These are phyloP conservation scores for Ptiloglossa arizonensis DNA, from an alignment of 1,140 invertebrate species.

Conservation along the genomic window DNA sequence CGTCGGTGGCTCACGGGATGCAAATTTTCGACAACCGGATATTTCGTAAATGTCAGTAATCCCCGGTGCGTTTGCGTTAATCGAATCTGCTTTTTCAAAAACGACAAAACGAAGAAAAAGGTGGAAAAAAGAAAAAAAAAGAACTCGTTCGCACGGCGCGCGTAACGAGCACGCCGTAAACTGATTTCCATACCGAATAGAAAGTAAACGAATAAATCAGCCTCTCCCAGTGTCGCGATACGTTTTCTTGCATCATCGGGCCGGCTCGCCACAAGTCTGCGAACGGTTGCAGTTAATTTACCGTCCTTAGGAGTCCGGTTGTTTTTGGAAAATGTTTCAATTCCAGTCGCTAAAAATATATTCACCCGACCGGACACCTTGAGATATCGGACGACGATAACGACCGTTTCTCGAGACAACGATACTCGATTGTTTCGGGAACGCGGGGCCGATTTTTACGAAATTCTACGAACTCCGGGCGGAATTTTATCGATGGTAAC, in stretches of 20 bases:
- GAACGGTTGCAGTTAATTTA: neutral
- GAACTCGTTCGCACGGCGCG: slow-evolving; percentile 6
- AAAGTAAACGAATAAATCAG: slow-evolving; percentile 40
- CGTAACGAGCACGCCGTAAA: slow-evolving; percentile 34
- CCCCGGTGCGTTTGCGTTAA: neutral
- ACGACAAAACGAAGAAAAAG: neutral
- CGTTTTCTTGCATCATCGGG: slow-evolving; percentile 24
- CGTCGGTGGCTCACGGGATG: neutral
- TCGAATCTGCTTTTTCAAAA: neutral
- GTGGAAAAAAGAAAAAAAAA: no score
- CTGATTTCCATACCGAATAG: slow-evolving; percentile 41
- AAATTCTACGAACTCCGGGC: no score
- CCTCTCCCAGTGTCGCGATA: neutral
- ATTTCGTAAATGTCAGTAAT: slow-evolving; percentile 28
- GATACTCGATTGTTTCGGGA: no score
- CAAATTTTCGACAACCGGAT: slow-evolving; percentile 16
- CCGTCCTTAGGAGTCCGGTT: neutral
- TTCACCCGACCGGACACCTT: no score
- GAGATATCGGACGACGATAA: no score
- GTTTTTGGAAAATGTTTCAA: neutral
- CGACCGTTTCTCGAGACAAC: no score
- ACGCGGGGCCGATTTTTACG: no score
- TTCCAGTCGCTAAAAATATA: no score
- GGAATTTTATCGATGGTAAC: no score
- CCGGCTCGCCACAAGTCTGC: neutral